phyloP scores from a whole-genome alignment of 1,140 invertebrate genomes.

The Drosophila cardini region DNA sequence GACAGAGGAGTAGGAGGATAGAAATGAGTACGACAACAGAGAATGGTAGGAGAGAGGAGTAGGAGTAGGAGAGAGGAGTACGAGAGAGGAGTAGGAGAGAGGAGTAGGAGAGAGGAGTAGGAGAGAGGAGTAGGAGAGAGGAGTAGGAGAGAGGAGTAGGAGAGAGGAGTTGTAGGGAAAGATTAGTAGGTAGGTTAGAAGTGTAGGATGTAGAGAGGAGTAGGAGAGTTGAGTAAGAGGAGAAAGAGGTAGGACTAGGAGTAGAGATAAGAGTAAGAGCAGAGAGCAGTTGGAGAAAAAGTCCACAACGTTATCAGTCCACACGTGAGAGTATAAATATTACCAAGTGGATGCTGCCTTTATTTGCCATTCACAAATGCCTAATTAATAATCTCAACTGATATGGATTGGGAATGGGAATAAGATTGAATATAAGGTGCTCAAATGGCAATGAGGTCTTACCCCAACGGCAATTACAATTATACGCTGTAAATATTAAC shows the following conservation, averaged over 20 bases:
- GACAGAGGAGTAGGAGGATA: background rate
- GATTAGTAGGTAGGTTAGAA: too few species aligned
- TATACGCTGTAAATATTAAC: slow-evolving; percentile 49
- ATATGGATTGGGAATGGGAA: slow-evolving; percentile 10
- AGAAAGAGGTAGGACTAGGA: too few species aligned
- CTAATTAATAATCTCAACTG: slow-evolving; percentile 48
- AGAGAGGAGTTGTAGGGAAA: background rate
- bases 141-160: background rate
- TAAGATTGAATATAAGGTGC: background rate
- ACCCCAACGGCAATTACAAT: slow-evolving; percentile 40
- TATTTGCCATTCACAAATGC: slow-evolving; percentile 46
- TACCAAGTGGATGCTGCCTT: slow-evolving; percentile 6
- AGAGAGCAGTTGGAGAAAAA: background rate
- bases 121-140: background rate
- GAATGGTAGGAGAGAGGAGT: background rate
- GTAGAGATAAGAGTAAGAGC: background rate
- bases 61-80: background rate
- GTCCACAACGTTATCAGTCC: slow-evolving; percentile 18
- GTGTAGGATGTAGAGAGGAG: background rate
- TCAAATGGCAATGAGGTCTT: slow-evolving; percentile 15
- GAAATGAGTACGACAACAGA: too few species aligned
- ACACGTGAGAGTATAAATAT: slow-evolving; percentile 28
- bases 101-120: too few species aligned
- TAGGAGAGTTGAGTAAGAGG: too few species aligned
- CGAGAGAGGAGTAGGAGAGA: background rate